phyloP scores from a whole-genome alignment of 2,113 vertebrate species.

The Urocolius indicus region DNA sequence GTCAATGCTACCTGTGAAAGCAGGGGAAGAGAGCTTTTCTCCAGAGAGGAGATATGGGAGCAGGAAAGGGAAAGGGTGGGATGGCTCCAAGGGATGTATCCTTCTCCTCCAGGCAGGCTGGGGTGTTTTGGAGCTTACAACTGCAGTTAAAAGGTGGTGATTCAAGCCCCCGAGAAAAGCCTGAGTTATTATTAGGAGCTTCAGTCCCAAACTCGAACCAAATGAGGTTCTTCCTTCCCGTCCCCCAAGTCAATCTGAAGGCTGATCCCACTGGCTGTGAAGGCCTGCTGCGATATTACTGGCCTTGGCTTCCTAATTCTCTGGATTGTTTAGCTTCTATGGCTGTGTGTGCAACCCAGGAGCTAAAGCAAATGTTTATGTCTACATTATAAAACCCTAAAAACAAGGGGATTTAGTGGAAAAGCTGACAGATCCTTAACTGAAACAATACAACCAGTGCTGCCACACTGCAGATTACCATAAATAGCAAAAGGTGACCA shows the following conservation, averaged over 20 bases:
- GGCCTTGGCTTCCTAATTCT: conserved; percentile 26
- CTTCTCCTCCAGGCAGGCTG: neutral
- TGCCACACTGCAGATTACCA: neutral
- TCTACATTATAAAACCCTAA: conserved; percentile 59
- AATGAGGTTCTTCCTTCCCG: neutral
- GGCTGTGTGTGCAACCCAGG: conserved; percentile 21
- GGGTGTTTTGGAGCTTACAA: neutral
- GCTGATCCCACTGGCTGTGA: neutral
- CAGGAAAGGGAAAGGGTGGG: neutral
- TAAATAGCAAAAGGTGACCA: neutral
- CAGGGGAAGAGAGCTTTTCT: neutral
- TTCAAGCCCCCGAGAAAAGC: neutral
- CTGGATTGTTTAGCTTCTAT: conserved; percentile 50
- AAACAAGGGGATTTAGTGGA: conserved; percentile 64
- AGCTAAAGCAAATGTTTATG: conserved; percentile 70
- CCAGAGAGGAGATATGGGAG: neutral
- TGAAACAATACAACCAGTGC: conserved; percentile 24
- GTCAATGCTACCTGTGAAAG: neutral
- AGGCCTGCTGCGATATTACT: neutral
- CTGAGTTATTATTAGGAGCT: neutral
- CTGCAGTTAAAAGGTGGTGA: neutral
- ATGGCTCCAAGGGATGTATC: neutral
- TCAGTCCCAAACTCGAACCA: neutral
- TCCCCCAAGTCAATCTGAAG: neutral
- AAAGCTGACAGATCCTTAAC: conserved; percentile 54